phyloP scores from a whole-genome alignment of 2,888 invertebrate genomes.

The Polydrusus cervinus region DNA sequence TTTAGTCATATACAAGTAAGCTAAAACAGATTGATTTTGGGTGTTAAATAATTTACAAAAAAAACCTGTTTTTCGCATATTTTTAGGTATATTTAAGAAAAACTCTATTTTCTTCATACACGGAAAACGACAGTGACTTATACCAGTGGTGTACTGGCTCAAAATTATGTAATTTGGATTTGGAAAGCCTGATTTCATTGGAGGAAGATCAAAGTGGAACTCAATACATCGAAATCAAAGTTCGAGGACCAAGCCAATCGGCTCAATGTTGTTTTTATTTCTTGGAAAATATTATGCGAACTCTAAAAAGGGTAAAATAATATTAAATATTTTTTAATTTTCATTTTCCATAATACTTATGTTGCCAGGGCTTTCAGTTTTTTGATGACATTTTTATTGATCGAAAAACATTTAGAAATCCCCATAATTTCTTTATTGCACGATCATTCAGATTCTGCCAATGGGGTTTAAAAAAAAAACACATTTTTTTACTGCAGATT shows the following conservation, averaged over 20 bases:
- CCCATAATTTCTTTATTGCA: no score
- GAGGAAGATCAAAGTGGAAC: conserved; percentile 71
- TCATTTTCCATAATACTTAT: no score
- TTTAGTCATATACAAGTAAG: conserved; percentile 80
- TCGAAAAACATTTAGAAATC: no score
- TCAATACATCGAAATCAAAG: conserved; percentile 78
- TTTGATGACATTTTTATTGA: no score
- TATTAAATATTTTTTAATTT: neutral
- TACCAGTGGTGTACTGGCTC: conserved; percentile 84
- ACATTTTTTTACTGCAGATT: no score
- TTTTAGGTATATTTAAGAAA: conserved; percentile 66
- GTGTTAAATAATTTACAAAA: no score
- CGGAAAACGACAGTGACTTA: conserved; percentile 75
- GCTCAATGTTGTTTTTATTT: conserved; percentile 79
- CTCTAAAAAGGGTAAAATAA: conserved; percentile 74
- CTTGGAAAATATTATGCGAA: conserved; percentile 78
- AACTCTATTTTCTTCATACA: conserved; percentile 63
- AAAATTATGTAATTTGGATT: conserved; percentile 79
- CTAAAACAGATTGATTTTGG: neutral
- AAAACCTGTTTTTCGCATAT: neutral
- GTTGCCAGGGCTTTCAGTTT: no score
- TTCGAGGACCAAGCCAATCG: conserved; percentile 77
- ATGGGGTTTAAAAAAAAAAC: no score
- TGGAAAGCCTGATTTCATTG: conserved; percentile 81
- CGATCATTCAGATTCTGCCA: no score